A percentile compares a stretch with the other conserved stretches of the same genome.
phyloP scores from a whole-genome alignment of 2,797 vertebrate species.

The Propithecus perrieri region DNA sequence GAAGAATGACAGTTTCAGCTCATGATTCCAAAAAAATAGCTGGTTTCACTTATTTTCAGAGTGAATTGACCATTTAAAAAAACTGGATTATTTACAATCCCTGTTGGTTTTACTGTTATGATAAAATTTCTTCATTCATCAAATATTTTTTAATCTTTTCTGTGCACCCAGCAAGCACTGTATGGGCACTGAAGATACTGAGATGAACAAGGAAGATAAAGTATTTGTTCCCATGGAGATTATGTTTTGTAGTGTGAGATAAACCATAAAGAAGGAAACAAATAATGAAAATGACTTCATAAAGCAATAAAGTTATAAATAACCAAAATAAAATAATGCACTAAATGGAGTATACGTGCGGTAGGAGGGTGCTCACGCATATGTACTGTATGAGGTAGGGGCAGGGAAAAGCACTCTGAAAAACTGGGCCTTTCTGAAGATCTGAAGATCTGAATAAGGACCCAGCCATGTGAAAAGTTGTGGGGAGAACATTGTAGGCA shows the following conservation, averaged over 20 bases:
- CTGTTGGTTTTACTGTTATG: background rate
- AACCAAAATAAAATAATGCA: background rate
- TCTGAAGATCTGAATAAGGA: background rate
- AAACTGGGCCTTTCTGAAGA: background rate
- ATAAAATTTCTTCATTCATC: background rate
- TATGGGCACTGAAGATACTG: background rate
- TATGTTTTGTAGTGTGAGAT: background rate
- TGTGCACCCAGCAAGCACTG: background rate
- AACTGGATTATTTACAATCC: background rate
- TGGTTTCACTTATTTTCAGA: background rate
- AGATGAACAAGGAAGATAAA: background rate
- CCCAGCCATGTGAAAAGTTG: background rate
- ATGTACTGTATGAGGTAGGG: background rate
- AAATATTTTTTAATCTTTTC: background rate
- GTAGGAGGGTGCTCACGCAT: background rate
- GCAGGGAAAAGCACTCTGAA: background rate
- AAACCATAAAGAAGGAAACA: background rate
- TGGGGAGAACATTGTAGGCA: background rate
- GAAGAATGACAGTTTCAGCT: background rate
- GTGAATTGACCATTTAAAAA: background rate
- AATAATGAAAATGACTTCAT: background rate
- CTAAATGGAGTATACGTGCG: background rate
- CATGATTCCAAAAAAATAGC: background rate
- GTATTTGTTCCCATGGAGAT: background rate
- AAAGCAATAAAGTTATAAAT: background rate